Percentiles rank a stretch among this genome's conserved stretches.
Evolutionary conservation across 2,797 vertebrate species (phyloP).

Genomic region (Parambassis ranga): DNA sequence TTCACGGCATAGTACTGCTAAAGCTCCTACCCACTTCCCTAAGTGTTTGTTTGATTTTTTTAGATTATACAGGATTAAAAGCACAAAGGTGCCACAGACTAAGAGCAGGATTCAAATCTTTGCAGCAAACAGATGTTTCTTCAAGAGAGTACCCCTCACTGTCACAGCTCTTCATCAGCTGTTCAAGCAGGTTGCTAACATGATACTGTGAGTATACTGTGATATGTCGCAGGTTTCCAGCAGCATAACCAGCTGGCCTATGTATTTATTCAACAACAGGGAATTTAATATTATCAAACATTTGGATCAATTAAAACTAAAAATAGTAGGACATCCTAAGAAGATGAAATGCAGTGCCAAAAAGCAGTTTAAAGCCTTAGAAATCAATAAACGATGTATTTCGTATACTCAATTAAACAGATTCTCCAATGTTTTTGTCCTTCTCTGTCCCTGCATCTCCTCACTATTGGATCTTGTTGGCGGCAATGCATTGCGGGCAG

Average conservation of each 20-base stretch:
- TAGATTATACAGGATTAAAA: not conserved
- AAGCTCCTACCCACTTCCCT: not conserved
- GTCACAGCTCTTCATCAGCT: conserved; percentile 38
- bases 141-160: conserved; percentile 13
- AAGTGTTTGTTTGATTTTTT: not conserved
- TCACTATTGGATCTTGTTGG: too few relatives aligned
- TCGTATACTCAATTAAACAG: too few relatives aligned
- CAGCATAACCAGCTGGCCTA: too few relatives aligned
- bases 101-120: conserved; percentile 10
- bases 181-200: conserved; percentile 36
- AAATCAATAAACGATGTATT: too few relatives aligned
- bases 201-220: conserved; percentile 35
- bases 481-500: too few relatives aligned
- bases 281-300: conserved; percentile 8
- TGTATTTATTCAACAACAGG: too few relatives aligned
- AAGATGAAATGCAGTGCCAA: too few relatives aligned
- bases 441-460: too few relatives aligned
- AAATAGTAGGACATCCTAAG: too few relatives aligned
- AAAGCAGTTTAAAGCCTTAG: too few relatives aligned
- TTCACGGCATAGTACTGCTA: not conserved
- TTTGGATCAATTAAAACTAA: not conserved
- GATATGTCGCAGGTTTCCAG: conserved; percentile 35
- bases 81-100: conserved; percentile 16
- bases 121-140: conserved; percentile 38
- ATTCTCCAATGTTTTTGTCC: too few relatives aligned